Base-by-base conservation (phyloP, 2,113 vertebrate genomes). In the Smithornis capensis region DNA sequence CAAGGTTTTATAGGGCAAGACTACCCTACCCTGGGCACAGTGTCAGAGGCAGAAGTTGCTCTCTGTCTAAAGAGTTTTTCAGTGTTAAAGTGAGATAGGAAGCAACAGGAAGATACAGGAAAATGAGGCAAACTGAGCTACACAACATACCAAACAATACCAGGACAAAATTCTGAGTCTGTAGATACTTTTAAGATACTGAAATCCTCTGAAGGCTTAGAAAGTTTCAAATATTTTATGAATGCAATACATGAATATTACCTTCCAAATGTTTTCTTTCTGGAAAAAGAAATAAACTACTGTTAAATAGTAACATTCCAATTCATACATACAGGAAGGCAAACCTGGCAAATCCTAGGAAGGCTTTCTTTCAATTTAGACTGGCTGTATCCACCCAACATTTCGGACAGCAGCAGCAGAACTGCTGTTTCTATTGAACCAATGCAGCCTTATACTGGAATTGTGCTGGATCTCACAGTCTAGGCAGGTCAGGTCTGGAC, bases 231-330 rank as follows among this genome's bases (percentile, higher is more conserved):
- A 71, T 71, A 62, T 23, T 59, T 28, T 33, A 10, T 56, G 31
- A 71, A 50, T 33, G 64, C 19, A 76, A 42, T 11, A 25, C 19
- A 78, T 71, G 16, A 56, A 4, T 75, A 60, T 18, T 42, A 60
- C 55, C 19, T 76, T 80, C 45, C 29, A 52, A n/a, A 6, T 23
- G 4, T n/a, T 49, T 81, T 80, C 8, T 81, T 67, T 62, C 22
- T 45, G 12, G 5, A 5, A 2, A 3, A 8, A 13, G 23, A 19
- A 2, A 38, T 14, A 33, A 24, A 18, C 24, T 50, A 56, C 2
- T 62, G 15, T 42, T 67, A 21, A 44, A 15, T 3, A 60, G 4
- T 49, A 42, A 19, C 7, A 62, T 74, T 52, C 33, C 12, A 29
- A 29, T 37, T 67, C 57, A 64, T 42, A 77, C 1, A 0, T 24